phyloP scores from a whole-genome alignment of 35 echinoderm and acorn worm genomes.

The Acanthaster planci region DNA sequence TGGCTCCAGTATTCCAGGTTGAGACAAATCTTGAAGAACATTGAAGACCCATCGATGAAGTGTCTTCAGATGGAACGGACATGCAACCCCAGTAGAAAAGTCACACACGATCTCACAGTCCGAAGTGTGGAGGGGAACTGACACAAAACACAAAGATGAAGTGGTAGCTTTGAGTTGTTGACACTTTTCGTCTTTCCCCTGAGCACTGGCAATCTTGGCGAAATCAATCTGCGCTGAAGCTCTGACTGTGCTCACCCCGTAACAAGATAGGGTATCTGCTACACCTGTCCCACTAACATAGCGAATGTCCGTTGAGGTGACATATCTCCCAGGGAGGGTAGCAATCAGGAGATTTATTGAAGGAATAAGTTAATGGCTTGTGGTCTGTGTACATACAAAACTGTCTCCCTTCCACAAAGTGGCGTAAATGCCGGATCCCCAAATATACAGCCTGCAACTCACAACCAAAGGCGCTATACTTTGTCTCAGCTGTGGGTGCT shows the following conservation, averaged over 20 bases:
- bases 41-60: too few relatives aligned
- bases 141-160: too few relatives aligned
- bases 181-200: too few relatives aligned
- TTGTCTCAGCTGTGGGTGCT: too few relatives aligned
- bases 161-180: too few relatives aligned
- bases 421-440: slow-evolving; percentile 1
- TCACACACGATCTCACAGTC: slow-evolving; percentile 29
- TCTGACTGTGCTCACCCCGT: too few relatives aligned
- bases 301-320: slow-evolving; percentile 31
- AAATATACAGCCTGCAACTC: slow-evolving; percentile 51
- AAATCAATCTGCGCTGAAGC: too few relatives aligned
- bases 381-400: slow-evolving; percentile 48
- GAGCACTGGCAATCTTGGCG: too few relatives aligned
- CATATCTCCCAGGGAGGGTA: slow-evolving; percentile 60
- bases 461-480: slow-evolving; percentile 61
- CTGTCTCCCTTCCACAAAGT: slow-evolving; percentile 35
- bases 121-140: not conserved
- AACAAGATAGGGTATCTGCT: slow-evolving; percentile 45
- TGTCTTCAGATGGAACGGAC: too few relatives aligned
- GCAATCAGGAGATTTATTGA: too few relatives aligned
- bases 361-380: slow-evolving; percentile 53
- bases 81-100: slow-evolving; percentile 8
- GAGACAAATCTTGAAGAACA: too few relatives aligned
- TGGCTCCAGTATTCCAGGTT: too few relatives aligned
- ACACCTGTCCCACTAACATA: slow-evolving; percentile 23